Evolutionary conservation across 2,888 invertebrate genomes (phyloP), one percentile per base, ranked within the genome.

Genomic region (Latheticus oryzae): DNA sequence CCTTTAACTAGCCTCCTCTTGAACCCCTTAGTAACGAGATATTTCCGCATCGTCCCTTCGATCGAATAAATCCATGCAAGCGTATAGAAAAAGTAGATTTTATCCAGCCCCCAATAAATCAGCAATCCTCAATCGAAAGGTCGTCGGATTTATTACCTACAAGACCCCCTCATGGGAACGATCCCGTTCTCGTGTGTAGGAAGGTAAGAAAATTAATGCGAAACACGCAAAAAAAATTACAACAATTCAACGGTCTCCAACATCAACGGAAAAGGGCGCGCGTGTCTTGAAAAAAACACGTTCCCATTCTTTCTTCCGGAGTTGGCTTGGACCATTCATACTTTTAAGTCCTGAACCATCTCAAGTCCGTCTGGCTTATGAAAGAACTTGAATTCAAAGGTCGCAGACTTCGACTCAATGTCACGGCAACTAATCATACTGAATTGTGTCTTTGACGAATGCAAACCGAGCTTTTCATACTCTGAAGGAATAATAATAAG

Each of bases 341-440:
- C 26, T 12, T 16, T 21, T 21, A n/a, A n/a, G 50, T 50, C 50
- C 38, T 28, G 17, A 38, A 54, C 13, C 43, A 50, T 56, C 56
- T 56, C 50, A 50, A 56, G 48, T 50, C 48, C 56, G 56, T 56
- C 56, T 56, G 56, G 56, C 50, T 56, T 56, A 56, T 56, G 56
- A 56, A 56, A 56, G 56, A 50, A 56, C 48, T 42, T 43, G 35
- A 33, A 19, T 37, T 51, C n/a, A 60, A 63, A 65, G 64, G 64
- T 64, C 65, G 63, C 63, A 67, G 67, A 67, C 65, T 67, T 45
- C 33, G 58, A 59, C 64, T 65, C 65, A 65, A 65, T 65, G 66
- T 66, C 66, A 64, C 60, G 55, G 60, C 60, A 47, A 60, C 54
- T 52, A 62, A 64, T 66, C 64, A 63, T 60, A 56, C 47, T 48